Evolutionary conservation across 2,888 invertebrate genomes (phyloP).

Genomic region (Lepidocyrtoides sp.): DNA sequence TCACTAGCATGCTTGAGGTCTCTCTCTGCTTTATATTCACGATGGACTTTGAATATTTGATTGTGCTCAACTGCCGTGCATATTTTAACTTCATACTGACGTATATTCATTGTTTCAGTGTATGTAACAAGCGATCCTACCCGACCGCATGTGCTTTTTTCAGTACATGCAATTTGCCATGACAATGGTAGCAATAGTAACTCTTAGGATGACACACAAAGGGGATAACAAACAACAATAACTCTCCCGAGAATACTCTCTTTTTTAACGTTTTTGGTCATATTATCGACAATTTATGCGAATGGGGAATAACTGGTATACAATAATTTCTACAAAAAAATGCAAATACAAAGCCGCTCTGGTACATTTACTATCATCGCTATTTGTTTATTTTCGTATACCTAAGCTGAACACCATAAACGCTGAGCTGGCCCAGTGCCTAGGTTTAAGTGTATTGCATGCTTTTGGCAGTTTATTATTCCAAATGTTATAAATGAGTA

Average conservation of each 20-base stretch:
- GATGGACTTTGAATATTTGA: constrained; percentile 52
- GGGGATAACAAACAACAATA: neutral
- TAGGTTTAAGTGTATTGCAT: constrained; percentile 49
- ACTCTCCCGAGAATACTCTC: neutral
- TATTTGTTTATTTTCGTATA: no score
- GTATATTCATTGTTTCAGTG: no score
- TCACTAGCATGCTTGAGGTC: neutral
- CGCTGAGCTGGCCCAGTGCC: constrained; percentile 57
- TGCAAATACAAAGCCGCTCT: neutral
- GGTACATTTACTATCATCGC: neutral
- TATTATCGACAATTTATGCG: constrained; percentile 32
- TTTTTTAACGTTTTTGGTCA: neutral
- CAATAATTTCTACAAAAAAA: constrained; percentile 9
- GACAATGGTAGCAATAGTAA: neutral
- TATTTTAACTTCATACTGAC: neutral
- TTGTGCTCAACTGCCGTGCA: neutral
- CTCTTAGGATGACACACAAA: neutral
- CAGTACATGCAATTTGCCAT: neutral
- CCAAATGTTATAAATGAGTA: constrained; percentile 59
- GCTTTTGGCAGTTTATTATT: constrained; percentile 74
- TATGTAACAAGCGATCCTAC: neutral
- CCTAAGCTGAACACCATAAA: constrained; percentile 29
- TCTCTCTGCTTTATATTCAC: no score
- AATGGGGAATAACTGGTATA: constrained; percentile 9
- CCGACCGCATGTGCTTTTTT: no score